phyloP scores from a whole-genome alignment of 2,113 vertebrate genomes.

The Chlorodrepanis virens region DNA sequence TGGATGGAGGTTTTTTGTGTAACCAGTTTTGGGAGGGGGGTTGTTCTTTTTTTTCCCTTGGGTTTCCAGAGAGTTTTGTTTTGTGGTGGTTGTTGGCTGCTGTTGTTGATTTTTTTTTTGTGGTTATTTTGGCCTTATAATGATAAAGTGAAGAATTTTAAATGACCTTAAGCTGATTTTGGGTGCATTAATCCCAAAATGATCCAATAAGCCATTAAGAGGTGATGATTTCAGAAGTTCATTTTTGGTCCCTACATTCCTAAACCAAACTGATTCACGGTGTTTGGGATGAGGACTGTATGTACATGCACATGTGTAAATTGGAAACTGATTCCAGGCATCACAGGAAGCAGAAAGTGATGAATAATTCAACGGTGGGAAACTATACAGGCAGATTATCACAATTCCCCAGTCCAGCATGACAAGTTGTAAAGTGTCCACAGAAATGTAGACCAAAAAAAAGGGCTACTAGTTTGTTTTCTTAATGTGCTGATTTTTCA shows the following conservation, averaged over 20 bases:
- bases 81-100: neutral
- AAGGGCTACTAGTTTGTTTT: neutral
- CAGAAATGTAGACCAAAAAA: neutral
- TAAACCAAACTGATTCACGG: rapidly evolving
- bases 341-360: neutral
- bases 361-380: neutral
- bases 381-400: neutral
- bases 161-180: neutral
- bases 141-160: neutral
- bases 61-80: neutral
- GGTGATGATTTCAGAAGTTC: neutral
- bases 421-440: neutral
- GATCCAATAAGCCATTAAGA: neutral
- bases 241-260: neutral
- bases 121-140: neutral
- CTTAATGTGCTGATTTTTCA: neutral
- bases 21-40: neutral
- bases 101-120: neutral
- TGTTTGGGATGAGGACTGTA: neutral
- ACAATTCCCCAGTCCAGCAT: no score
- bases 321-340: neutral
- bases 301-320: neutral
- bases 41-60: rapidly evolving
- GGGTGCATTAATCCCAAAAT: neutral
- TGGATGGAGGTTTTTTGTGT: rapidly evolving